Percentiles rank a stretch among this genome's conserved stretches.
Evolutionary conservation across 2,113 vertebrate species (phyloP).

Genomic region (Edolisoma coerulescens): DNA sequence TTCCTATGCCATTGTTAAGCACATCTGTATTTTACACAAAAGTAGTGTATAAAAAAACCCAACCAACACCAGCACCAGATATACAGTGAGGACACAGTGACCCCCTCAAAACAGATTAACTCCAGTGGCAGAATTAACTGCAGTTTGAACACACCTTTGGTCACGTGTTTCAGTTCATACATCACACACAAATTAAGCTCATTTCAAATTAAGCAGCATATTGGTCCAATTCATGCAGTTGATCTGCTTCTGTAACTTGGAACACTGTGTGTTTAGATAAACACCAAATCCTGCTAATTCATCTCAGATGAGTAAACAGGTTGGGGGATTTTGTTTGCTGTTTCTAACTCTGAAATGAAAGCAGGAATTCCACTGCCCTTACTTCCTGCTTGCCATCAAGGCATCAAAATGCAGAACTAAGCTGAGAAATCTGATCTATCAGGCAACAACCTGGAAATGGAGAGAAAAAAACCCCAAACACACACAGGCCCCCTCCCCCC

Average conservation of each 20-base stretch:
- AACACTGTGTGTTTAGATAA: not conserved
- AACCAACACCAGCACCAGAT: not conserved
- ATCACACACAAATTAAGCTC: not conserved
- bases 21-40: not conserved
- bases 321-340: not conserved
- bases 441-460: not conserved
- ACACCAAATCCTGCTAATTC: not conserved
- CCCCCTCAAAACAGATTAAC: not conserved
- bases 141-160: not conserved
- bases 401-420: not conserved
- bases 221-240: not conserved
- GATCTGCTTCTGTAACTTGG: not conserved
- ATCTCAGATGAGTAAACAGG: not conserved
- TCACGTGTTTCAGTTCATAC: not conserved
- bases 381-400: not conserved
- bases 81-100: rapidly evolving
- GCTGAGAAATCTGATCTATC: not conserved
- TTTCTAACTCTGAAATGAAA: not conserved
- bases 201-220: not conserved
- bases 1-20: not conserved
- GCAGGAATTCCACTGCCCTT: not conserved
- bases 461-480: not conserved
- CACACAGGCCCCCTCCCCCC: not conserved
- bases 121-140: not conserved
- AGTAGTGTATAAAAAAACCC: not conserved